Percentiles rank a stretch among this genome's conserved stretches.
Evolutionary conservation across 2,113 vertebrate species (phyloP).

Genomic region (Mesoclemmys tuberculata): DNA sequence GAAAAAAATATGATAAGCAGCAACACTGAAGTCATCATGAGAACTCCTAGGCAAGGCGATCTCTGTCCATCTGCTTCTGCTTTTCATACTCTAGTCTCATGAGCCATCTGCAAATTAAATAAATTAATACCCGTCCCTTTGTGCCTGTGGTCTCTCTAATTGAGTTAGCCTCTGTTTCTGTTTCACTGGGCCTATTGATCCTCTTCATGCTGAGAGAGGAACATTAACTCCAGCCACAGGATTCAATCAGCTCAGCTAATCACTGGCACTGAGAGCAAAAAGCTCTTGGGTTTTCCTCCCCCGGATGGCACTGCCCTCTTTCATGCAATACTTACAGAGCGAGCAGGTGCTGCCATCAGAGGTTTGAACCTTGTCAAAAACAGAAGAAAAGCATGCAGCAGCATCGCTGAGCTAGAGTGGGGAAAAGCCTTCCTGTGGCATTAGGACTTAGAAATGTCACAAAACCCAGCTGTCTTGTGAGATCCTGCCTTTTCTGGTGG

Average conservation of each 20-base stretch:
- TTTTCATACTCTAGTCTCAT: conserved; percentile 6
- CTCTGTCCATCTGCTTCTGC: not conserved
- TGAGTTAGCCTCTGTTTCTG: not conserved
- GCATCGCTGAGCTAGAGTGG: not conserved
- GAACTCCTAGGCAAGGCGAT: not conserved
- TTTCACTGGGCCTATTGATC: conserved; percentile 52
- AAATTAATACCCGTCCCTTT: not conserved
- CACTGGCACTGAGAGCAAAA: not conserved
- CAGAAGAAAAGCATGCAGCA: not conserved
- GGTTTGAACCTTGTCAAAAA: not conserved
- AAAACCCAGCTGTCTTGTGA: not conserved
- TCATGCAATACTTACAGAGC: not conserved
- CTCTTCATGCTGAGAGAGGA: conserved; percentile 14
- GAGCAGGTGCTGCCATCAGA: not conserved
- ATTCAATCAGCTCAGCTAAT: conserved; percentile 36
- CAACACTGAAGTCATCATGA: not conserved
- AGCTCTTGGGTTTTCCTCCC: not conserved
- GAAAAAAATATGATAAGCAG: not conserved
- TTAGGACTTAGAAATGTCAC: not conserved
- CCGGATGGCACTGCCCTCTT: not conserved
- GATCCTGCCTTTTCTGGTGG: not conserved
- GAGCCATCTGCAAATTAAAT: not conserved
- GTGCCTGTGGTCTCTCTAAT: not conserved
- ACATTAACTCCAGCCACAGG: not conserved
- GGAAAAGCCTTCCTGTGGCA: not conserved